Evolutionary conservation across 2,797 vertebrate genomes (phyloP), one percentile per base, ranked within the genome.

Genomic region (Brachymystax lenok): DNA sequence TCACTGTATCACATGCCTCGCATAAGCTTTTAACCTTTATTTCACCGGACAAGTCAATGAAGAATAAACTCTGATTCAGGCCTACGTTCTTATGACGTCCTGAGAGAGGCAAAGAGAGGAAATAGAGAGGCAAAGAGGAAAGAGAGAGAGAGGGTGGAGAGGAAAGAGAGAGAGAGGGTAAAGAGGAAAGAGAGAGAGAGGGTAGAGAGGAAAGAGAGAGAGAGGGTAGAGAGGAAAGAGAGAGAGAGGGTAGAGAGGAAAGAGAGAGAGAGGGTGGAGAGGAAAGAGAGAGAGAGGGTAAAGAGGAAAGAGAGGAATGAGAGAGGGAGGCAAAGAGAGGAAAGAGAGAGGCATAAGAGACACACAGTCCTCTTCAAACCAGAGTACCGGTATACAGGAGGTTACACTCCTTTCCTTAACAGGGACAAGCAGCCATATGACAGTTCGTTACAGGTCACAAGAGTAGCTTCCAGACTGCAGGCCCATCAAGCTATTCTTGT

Each of bases 401-500:
- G 10, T n/a, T 69, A 33, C 56, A 35, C 33, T 33, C 35, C 10
- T 17, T 17, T 76, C 73, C 77, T 81, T 73, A 19, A 69, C 27
- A 30, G 63, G 35, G 64, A 79, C 73, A 82, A 40, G 59, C 21
- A 28, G 50, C 19, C 28, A 73, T 30, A 84, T 75, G 77, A 21
- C 84, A 84, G 88, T 83, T 87, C 80, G 77, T 71, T 7, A 80
- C 83, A 79, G 84, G 88, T 89, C 88, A 83, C 77, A 54, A 75
- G 80, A 82, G 84, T 28, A 79, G 79, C 80, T 79, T 82, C 83
- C 59, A 63, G 59, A 63, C 59, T 17, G 70, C 79, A 4, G 78
- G 64, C 79, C 75, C 27, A 14, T 56, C 16, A 63, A 84, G 89
- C 88, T 93, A 93, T 92, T 93, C 90, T 89, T 84, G 88, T 93